Conservation (phyloP, 2,797 vertebrate genomes). For the Poecilia wingei region DNA sequence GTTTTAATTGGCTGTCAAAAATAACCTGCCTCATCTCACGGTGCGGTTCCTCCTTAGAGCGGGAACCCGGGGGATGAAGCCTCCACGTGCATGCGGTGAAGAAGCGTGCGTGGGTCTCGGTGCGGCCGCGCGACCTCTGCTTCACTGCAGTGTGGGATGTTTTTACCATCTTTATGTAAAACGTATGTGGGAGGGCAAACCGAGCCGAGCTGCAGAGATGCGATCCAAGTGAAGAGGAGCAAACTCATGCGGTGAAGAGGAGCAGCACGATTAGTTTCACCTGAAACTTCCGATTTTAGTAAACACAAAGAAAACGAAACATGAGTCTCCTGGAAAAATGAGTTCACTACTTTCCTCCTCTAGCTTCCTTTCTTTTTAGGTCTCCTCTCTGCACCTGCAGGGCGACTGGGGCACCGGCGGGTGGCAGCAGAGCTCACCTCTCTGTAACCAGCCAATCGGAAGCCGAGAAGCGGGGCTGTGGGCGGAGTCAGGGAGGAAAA, state of each 20-base stretch:
- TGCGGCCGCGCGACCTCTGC: conserved; percentile 44
- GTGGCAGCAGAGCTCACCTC: conserved; percentile 64
- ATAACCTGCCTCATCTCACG: conserved; percentile 58
- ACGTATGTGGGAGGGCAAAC: conserved; percentile 70
- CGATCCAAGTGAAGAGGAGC: conserved; percentile 57
- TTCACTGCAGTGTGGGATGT: conserved; percentile 63
- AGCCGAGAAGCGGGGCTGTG: conserved; percentile 23
- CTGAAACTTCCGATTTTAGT: neutral
- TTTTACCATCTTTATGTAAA: conserved; percentile 75
- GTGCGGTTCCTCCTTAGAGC: conserved; percentile 40
- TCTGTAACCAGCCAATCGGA: conserved; percentile 58
- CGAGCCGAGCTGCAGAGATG: conserved; percentile 50
- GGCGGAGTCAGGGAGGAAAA: conserved; percentile 48
- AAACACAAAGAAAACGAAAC: neutral
- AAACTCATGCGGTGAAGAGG: conserved; percentile 42
- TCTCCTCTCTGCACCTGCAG: conserved; percentile 34
- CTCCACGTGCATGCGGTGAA: conserved; percentile 42
- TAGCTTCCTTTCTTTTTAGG: neutral
- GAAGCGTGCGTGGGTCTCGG: conserved; percentile 55
- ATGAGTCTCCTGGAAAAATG: conserved; percentile 25
- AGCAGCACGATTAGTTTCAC: conserved; percentile 1
- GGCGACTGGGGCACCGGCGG: conserved; percentile 58
- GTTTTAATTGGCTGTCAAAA: conserved; percentile 72
- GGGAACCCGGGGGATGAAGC: conserved; percentile 46
- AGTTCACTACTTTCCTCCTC: conserved; percentile 49